Evolutionary conservation across 2,797 vertebrate genomes (phyloP), one percentile per base, ranked within the genome.

Genomic region (Ptychobarbus kaznakovi): DNA sequence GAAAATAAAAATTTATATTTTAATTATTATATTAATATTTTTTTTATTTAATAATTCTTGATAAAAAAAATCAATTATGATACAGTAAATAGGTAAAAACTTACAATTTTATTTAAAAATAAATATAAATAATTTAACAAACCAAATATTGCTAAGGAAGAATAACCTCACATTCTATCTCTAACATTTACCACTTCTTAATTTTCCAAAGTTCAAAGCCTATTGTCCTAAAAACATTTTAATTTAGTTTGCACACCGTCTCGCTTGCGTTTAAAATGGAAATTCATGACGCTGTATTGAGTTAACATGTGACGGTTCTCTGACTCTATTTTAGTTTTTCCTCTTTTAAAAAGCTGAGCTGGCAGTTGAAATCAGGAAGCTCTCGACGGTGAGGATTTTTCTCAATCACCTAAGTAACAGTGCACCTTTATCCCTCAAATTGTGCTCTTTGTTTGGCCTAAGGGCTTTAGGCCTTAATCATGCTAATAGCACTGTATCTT

Each of bases 311-410:
- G 69, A 88, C 42, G 1, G 53, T 35, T 70, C 38, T 56, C 42
- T 32, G 58, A 13, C 38, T 69, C 66, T 69, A 83, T 68, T 83
- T 79, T 32, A n/a, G 68, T 73, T 82, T 86, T 88, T 84, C 79
- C 40, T 72, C 32, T 72, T 73, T 77, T 44, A 9, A 61, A 70
- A 49, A 58, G 75, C 76, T 86, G 80, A 86, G 79, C 49, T 58
- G 73, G 82, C 78, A 44, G 46, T 84, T 79, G 49, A 68, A 61
- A 84, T 61, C 73, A 77, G 74, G 83, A 78, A 84, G 65, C 65
- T 72, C 35, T 66, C 53, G 40, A 6, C 22, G 12, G 28, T 38
- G 38, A 76, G 22, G 49, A 81, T 70, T 87, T 68, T 28, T 79
- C 44, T 44, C 65, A 63, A 81, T 76, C 81, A 69, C 58, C 32